These are phyloP conservation scores for Drosophila malerkotliana DNA, from an alignment of 1,140 invertebrate species.

Conservation along the genomic window DNA sequence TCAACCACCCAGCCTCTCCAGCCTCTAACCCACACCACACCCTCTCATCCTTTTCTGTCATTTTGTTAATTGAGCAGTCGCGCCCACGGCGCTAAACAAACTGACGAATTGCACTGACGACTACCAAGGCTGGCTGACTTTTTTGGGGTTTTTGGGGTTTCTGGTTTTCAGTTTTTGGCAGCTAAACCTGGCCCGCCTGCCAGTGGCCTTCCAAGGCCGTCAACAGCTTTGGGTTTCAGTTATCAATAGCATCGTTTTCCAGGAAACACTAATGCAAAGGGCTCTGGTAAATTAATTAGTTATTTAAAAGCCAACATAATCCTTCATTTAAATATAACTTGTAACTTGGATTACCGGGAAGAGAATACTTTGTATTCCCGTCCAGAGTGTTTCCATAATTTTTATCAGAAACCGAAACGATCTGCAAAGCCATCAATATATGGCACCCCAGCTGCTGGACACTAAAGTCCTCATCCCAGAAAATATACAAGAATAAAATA, in stretches of 20 bases:
- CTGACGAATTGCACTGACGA: conserved; percentile 26
- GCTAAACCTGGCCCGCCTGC: neutral
- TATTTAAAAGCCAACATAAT: neutral
- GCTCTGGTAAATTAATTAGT: too few species aligned
- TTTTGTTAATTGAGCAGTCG: conserved; percentile 77
- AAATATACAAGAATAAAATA: too few species aligned
- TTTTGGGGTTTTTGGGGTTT: conserved; percentile 1
- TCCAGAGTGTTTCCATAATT: neutral
- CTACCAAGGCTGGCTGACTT: too few species aligned
- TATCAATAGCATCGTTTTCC: too few species aligned
- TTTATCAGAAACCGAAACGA: conserved; percentile 17
- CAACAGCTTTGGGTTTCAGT: too few species aligned
- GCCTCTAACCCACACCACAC: too few species aligned
- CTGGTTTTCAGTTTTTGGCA: neutral
- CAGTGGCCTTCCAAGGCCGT: too few species aligned
- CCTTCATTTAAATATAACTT: too few species aligned
- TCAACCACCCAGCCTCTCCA: neutral
- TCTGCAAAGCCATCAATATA: conserved; percentile 24
- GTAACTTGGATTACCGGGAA: too few species aligned
- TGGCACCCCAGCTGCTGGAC: conserved; percentile 28
- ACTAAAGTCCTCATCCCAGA: neutral
- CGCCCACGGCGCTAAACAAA: conserved; percentile 55
- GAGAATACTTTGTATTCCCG: neutral
- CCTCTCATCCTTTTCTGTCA: conserved; percentile 32
- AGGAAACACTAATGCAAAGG: too few species aligned